Evolutionary conservation across 2,888 invertebrate genomes (phyloP).

Genomic region (Caenorhabditis sp.): DNA sequence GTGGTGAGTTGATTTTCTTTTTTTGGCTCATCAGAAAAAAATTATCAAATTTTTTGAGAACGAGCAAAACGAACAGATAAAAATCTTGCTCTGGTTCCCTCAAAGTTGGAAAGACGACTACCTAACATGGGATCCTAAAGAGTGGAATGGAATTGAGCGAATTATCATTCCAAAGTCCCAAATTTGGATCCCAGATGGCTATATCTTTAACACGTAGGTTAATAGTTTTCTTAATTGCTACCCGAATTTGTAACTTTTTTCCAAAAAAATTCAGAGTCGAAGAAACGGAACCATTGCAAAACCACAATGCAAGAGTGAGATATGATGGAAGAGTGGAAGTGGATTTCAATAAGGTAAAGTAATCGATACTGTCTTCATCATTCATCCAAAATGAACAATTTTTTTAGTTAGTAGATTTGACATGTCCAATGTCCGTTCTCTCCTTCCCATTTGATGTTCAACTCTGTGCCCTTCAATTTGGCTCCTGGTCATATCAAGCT

Average conservation of each 20-base stretch:
- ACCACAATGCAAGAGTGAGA: slow-evolving; percentile 72
- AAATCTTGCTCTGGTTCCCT: slow-evolving; percentile 74
- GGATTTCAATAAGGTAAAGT: slow-evolving; percentile 73
- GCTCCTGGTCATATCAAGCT: slow-evolving; percentile 75
- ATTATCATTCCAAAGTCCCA: slow-evolving; percentile 71
- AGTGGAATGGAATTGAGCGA: slow-evolving; percentile 73
- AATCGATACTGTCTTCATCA: background rate
- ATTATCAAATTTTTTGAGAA: slow-evolving; percentile 58
- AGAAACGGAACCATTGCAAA: slow-evolving; percentile 71
- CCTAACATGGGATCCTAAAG: slow-evolving; percentile 70
- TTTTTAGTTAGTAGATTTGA: slow-evolving; percentile 71
- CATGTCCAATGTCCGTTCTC: slow-evolving; percentile 73
- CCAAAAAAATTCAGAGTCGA: slow-evolving; percentile 66
- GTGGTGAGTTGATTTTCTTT: slow-evolving; percentile 60
- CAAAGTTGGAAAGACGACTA: slow-evolving; percentile 76
- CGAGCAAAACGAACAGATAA: slow-evolving; percentile 74
- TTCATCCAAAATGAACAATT: background rate
- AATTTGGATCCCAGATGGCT: slow-evolving; percentile 76
- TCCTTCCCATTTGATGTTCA: slow-evolving; percentile 75
- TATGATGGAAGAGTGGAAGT: slow-evolving; percentile 73
- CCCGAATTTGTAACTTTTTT: background rate
- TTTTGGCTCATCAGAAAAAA: background rate
- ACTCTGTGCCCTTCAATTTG: slow-evolving; percentile 73
- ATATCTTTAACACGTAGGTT: slow-evolving; percentile 76
- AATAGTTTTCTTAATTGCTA: slow-evolving; percentile 6